Conservation (phyloP, 2,888 invertebrate species). For the Iphiclides podalirius region DNA sequence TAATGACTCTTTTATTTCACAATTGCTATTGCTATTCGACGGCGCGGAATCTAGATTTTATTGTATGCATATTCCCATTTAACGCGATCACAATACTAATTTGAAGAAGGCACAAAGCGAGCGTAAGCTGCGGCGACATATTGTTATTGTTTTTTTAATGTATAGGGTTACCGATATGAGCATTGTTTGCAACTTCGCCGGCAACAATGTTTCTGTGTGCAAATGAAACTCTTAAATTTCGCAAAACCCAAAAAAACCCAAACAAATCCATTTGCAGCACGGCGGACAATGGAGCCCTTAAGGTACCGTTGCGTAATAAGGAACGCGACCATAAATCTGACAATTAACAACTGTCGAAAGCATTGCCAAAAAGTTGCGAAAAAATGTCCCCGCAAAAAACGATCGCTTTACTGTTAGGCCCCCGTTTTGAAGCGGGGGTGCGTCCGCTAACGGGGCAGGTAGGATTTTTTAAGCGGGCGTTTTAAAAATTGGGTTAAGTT, state of each 20-base stretch:
- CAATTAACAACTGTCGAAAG: conserved; percentile 50
- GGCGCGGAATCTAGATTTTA: conserved; percentile 17
- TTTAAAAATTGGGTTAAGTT: conserved; percentile 71
- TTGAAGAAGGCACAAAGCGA: background rate
- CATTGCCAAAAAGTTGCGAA: conserved; percentile 50
- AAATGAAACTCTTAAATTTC: conserved; percentile 34
- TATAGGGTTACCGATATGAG: conserved; percentile 3
- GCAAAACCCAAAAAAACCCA: conserved; percentile 34
- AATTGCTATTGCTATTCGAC: conserved; percentile 17
- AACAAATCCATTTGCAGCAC: conserved; percentile 45
- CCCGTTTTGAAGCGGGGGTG: conserved; percentile 49
- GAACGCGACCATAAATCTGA: conserved; percentile 54
- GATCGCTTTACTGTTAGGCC: conserved; percentile 57
- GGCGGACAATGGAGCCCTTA: conserved; percentile 46
- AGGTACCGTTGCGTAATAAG: conserved; percentile 59
- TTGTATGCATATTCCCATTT: conserved; percentile 21
- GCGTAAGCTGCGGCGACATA: background rate
- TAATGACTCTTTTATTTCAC: conserved; percentile 11
- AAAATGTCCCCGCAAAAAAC: conserved; percentile 49
- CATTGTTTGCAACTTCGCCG: background rate
- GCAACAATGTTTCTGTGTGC: conserved; percentile 18
- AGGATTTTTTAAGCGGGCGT: conserved; percentile 53
- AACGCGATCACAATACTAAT: conserved; percentile 4
- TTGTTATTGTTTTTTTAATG: conserved; percentile 1
- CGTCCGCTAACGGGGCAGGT: conserved; percentile 72